Base-by-base conservation (phyloP, 2,797 vertebrate genomes). In the Dicrostonyx torquatus region DNA sequence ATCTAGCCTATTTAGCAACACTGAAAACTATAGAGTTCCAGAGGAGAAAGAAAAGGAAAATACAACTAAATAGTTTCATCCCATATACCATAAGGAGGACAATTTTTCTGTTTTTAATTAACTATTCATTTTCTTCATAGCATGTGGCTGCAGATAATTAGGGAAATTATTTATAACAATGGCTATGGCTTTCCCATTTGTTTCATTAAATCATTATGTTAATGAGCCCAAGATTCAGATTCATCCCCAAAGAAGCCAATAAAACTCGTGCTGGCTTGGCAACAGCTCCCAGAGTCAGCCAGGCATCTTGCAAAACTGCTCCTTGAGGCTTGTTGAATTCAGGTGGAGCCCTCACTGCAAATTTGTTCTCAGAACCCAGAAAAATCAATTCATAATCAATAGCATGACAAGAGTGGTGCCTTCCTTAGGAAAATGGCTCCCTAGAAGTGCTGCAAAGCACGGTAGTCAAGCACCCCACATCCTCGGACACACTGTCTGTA, bases 31-130 rank as follows among this genome's bases (percentile, higher is more conserved):
- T 84, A 92, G 29, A n/a, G 26, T 53, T 84, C 40, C 29, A 70
- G 64, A 78, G n/a, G 48, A 91, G 20, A 94, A 79, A 34, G 85
- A 64, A 48, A 8, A 72, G 43, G 37, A 93, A 96, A 92, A 64
- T n/a, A 75, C 64, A 64, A 79, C 48, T 75, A 87, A 72, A 80
- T 48, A 29, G 0, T 90, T 94, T 95, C 48, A 84, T 94, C 13
- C 86, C 73, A 58, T 89, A 76, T 93, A 92, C n/a, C 15, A 94
- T 79, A 87, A 87, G 93, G 89, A 89, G 89, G 50, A 87, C 37
- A 90, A 84, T 15, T 55, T 92, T 93, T 75, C 88, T 96, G 91
- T 17, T 94, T 92, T 85, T 91, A 93, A 77, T 96, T 85, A 95
- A 84, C 40, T 82, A 29, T 94, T 87, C 48, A 60, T 93, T 92